Conservation (phyloP, 1,140 invertebrate species). For the Papilio dardanus region DNA sequence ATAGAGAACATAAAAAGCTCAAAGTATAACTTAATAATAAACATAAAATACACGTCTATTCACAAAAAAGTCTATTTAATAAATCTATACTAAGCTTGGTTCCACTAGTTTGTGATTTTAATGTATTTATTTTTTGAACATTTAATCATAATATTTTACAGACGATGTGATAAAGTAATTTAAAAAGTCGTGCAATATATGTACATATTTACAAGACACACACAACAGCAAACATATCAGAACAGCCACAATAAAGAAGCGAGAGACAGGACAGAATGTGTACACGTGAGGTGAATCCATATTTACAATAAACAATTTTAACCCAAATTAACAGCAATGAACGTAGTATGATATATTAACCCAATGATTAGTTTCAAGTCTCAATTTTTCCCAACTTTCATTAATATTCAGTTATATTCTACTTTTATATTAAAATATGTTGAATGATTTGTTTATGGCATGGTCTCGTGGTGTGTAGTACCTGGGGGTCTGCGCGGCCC, state of each 20-base stretch:
- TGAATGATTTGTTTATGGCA: constrained; percentile 33
- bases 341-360: not conserved
- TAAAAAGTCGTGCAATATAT: not conserved
- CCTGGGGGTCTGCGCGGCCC: constrained; percentile 80
- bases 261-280: constrained; percentile 23
- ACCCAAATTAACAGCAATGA: not conserved
- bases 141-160: not conserved
- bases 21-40: not conserved
- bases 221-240: constrained; percentile 24
- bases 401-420: not conserved
- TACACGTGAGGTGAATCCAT: not conserved
- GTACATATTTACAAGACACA: constrained; percentile 23
- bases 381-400: not conserved
- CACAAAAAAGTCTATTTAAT: not conserved
- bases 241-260: constrained; percentile 30
- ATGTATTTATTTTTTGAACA: not conserved
- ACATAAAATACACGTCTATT: not conserved
- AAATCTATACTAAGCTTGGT: not conserved
- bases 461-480: constrained; percentile 49
- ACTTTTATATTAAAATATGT: not conserved
- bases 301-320: not conserved
- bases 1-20: not conserved
- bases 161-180: not conserved
- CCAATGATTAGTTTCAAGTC: not conserved
- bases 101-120: not conserved